Conservation (phyloP, 2,888 invertebrate genomes). For the Noctua janthe region DNA sequence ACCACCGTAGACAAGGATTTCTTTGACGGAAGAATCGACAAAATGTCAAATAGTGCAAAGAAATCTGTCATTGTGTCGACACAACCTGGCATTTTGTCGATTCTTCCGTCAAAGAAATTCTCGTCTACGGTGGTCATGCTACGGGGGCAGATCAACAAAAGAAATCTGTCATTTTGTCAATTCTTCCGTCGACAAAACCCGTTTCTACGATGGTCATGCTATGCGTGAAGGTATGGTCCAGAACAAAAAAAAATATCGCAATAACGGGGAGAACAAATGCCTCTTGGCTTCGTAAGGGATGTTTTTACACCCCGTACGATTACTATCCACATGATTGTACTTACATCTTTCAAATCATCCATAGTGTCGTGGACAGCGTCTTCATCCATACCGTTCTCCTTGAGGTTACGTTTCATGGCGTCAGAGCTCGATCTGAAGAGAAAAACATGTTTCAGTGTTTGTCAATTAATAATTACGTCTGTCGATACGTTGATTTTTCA, state of each 20-base stretch:
- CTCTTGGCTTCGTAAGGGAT: background rate
- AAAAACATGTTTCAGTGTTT: background rate
- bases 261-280: background rate
- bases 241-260: background rate
- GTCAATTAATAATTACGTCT: background rate
- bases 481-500: too few species aligned
- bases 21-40: too few species aligned
- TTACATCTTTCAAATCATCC: constrained; percentile 93
- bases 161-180: too few species aligned
- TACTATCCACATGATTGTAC: background rate
- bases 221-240: background rate
- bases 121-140: too few species aligned
- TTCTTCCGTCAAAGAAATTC: too few species aligned
- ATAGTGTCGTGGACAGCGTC: constrained; percentile 93
- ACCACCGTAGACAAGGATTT: too few species aligned
- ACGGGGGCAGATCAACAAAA: too few species aligned
- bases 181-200: too few species aligned
- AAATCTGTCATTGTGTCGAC: too few species aligned
- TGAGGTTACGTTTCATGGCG: constrained; percentile 92
- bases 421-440: constrained; percentile 92
- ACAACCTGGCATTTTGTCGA: too few species aligned
- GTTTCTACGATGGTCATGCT: too few species aligned
- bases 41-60: too few species aligned
- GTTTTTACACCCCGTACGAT: background rate
- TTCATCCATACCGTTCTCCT: constrained; percentile 92